phyloP scores from a whole-genome alignment of 2,113 vertebrate species.

The Corynorhinus townsendii region DNA sequence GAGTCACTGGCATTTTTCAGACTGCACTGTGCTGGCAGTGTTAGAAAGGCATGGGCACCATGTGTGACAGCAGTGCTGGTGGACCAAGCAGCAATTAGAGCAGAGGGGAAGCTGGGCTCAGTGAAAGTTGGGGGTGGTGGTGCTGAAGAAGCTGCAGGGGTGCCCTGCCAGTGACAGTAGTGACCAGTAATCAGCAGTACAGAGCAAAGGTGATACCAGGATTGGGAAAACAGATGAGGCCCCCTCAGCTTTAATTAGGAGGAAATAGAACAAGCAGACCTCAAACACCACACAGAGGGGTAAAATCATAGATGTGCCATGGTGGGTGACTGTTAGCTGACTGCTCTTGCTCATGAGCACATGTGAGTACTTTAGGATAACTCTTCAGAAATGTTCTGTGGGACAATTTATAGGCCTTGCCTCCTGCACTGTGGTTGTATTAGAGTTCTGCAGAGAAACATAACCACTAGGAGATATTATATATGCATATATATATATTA shows the following conservation, averaged over 20 bases:
- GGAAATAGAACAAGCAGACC: background rate
- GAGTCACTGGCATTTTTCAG: background rate
- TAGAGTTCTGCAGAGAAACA: background rate
- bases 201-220: background rate
- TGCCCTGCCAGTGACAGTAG: background rate
- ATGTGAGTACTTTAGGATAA: background rate
- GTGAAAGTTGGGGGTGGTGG: accelerated
- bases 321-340: background rate
- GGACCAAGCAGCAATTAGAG: background rate
- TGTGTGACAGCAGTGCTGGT: background rate
- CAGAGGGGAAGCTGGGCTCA: background rate
- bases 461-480: background rate
- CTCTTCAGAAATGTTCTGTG: background rate
- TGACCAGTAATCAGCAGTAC: background rate
- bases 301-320: background rate
- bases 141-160: background rate
- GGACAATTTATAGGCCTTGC: background rate
- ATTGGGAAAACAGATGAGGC: background rate
- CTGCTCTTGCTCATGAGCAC: background rate
- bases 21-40: background rate
- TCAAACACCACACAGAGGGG: background rate
- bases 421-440: background rate
- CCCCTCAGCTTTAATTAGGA: background rate
- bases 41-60: background rate
- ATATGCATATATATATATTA: background rate